Base-by-base conservation (phyloP, 2,113 vertebrate genomes). In the Chloebia gouldiae region DNA sequence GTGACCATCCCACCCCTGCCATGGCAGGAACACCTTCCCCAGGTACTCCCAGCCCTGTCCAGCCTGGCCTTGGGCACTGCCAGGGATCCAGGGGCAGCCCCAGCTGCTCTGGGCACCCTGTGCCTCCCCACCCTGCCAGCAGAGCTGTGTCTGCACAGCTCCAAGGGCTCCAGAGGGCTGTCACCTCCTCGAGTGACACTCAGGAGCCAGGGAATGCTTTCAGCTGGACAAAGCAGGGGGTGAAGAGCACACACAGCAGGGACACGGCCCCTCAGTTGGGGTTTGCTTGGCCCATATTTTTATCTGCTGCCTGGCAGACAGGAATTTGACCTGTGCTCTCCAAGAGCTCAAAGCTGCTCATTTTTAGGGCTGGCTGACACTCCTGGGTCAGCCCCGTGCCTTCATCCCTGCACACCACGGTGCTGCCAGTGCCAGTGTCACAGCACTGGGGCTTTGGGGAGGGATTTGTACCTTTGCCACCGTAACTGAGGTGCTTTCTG, bases 321-420 rank as follows among this genome's bases (percentile, higher is more conserved):
- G 57, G 23, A 31, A 25, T 80, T 78, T 71, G 79, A 90, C 70
- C 84, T 56, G 30, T 6, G 11, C 49, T 42, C 73, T 44, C 70
- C 54, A 65, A 73, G 59, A 80, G 60, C 82, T 86, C 85, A 75
- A 93, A 80, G 39, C 83, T 45, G 28, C 51, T 88, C 70, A 10
- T 59, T 57, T 59, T 25, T 9, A 16, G 70, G 11, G 59, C 49
- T 45, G 77, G 37, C 66, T 91, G 77, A 76, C 76, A 35, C 37
- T 76, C 20, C 83, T 10, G 89, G 71, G 84, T 22, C 93, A 84
- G 81, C 81, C 49, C 61, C 0, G 0, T 27, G 59, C 82, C 90
- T 35, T 15, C 7, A 37, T 60, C 13, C 81, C 44, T n/a, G 45
- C 66, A 50, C 18, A 49, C 53, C 78, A 20, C 37, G 3, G 40